Evolutionary conservation across 2,113 vertebrate genomes (phyloP).

Genomic region (Poicephalus gulielmi): DNA sequence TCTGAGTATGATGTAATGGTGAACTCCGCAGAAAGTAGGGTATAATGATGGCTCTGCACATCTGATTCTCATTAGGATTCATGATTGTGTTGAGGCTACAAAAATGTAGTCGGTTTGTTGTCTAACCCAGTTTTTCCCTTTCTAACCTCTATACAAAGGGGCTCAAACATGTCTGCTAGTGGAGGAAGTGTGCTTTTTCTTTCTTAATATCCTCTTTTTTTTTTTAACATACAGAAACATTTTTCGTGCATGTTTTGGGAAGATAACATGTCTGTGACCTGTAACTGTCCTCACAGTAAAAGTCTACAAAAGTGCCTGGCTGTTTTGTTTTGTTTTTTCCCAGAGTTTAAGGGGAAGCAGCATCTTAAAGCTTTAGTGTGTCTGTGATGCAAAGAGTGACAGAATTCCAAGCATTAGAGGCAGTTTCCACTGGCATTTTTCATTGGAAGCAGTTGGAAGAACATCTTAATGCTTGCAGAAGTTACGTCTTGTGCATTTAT

Average conservation of each 20-base stretch:
- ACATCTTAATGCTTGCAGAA: not conserved
- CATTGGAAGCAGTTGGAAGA: not conserved
- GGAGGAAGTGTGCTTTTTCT: not conserved
- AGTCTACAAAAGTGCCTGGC: not conserved
- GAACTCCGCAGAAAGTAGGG: not conserved
- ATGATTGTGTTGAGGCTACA: slow-evolving; percentile 27
- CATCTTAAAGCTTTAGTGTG: not conserved
- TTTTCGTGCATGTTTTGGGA: not conserved
- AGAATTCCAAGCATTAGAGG: not conserved
- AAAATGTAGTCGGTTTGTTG: not conserved
- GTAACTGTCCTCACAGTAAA: not conserved
- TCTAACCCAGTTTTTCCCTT: not conserved
- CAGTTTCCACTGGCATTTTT: not conserved
- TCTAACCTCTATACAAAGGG: not conserved
- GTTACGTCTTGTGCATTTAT: not conserved
- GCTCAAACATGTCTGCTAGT: not conserved
- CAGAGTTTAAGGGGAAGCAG: not conserved
- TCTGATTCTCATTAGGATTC: slow-evolving; percentile 44
- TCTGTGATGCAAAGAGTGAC: not conserved
- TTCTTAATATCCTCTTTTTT: not conserved
- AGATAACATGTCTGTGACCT: not conserved
- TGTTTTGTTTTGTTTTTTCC: not conserved
- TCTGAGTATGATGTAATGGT: slow-evolving; percentile 16
- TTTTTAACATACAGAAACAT: not conserved
- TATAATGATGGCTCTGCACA: slow-evolving; percentile 41